Conservation (phyloP, 1,140 invertebrate species). For the Triops cancriformis region DNA sequence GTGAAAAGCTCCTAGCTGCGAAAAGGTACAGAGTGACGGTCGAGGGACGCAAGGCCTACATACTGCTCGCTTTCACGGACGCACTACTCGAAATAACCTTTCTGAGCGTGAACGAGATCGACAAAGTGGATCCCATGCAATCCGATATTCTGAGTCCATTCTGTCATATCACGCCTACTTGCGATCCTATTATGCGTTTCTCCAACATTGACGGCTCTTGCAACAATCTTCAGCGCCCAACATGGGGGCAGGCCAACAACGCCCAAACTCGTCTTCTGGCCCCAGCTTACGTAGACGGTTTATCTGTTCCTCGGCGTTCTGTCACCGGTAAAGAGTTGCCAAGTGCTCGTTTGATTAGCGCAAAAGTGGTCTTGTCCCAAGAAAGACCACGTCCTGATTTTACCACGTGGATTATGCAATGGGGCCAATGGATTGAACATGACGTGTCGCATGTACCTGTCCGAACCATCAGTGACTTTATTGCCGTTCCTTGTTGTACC, state of each 20-base stretch:
- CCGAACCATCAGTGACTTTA: constrained; percentile 17
- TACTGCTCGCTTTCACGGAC: too few species aligned
- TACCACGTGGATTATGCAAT: constrained; percentile 44
- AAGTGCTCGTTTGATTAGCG: constrained; percentile 43
- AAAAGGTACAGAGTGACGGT: too few species aligned
- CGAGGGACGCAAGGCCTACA: too few species aligned
- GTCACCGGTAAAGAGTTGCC: constrained; percentile 43
- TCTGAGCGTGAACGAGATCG: background rate
- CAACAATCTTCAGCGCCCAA: constrained; percentile 40
- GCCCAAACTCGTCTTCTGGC: background rate
- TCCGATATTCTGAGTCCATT: background rate
- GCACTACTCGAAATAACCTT: background rate
- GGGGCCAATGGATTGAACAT: constrained; percentile 51
- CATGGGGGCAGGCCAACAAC: constrained; percentile 32
- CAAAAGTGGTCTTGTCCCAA: constrained; percentile 40
- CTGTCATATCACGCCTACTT: background rate
- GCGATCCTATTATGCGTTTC: constrained; percentile 31
- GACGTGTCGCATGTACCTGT: constrained; percentile 37
- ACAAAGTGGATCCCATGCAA: background rate
- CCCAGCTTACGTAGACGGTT: constrained; percentile 34
- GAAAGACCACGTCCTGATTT: constrained; percentile 38
- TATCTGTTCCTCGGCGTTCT: constrained; percentile 56
- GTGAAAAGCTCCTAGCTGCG: too few species aligned
- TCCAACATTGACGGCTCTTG: constrained; percentile 45
- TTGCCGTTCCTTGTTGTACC: constrained; percentile 30